A percentile compares a stretch with the other conserved stretches of the same genome.
These are phyloP conservation scores for Cerastoderma edule DNA, from an alignment of 2,888 invertebrate species.

Conservation along the genomic window DNA sequence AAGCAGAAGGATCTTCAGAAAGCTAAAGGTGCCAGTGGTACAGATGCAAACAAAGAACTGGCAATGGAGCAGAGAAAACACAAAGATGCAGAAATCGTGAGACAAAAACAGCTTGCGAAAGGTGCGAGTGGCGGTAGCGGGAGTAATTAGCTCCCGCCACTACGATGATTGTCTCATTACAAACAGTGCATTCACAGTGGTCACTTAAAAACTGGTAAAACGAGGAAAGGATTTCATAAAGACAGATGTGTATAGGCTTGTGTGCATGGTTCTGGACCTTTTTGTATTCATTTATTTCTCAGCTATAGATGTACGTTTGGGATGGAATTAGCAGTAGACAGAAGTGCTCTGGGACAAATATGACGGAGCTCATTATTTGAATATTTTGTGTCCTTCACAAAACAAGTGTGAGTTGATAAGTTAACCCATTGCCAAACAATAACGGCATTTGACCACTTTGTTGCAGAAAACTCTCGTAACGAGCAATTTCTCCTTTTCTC, in stretches of 20 bases:
- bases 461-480: too few relatives aligned
- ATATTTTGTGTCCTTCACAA: too few relatives aligned
- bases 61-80: constrained; percentile 78
- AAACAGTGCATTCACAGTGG: constrained; percentile 14
- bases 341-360: too few relatives aligned
- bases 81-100: constrained; percentile 79
- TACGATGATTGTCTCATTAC: neutral
- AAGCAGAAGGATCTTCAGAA: constrained; percentile 73
- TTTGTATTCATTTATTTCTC: neutral
- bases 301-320: neutral
- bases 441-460: too few relatives aligned
- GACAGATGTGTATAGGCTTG: neutral
- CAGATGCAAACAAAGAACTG: constrained; percentile 76
- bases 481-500: too few relatives aligned
- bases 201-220: constrained; percentile 11
- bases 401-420: too few relatives aligned
- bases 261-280: constrained; percentile 1
- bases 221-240: neutral
- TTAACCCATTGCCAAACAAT: too few relatives aligned
- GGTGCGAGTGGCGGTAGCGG: constrained; percentile 53
- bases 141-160: constrained; percentile 39
- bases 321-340: neutral
- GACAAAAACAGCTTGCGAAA: constrained; percentile 74
- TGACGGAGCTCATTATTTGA: too few relatives aligned
- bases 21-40: constrained; percentile 65